Percentiles rank a stretch among this genome's conserved stretches.
phyloP scores from a whole-genome alignment of 2,113 vertebrate genomes.

The Spea multiplicata region DNA sequence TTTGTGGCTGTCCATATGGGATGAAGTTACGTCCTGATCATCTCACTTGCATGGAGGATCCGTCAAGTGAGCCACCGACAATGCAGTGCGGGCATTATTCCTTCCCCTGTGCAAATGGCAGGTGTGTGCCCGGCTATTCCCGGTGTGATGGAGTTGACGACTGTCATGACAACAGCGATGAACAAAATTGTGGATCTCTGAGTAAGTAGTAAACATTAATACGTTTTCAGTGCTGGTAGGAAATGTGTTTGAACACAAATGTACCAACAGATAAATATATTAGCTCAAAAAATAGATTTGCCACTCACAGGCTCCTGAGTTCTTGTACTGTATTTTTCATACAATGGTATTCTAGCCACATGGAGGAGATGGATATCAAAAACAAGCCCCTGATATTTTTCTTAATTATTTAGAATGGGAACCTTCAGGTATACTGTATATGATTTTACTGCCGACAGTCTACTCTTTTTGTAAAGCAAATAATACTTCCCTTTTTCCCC shows the following conservation, averaged over 20 bases:
- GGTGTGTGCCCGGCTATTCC: conserved; percentile 81
- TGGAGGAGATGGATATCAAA: no score
- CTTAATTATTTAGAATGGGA: no score
- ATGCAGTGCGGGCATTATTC: conserved; percentile 86
- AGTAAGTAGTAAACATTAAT: conserved; percentile 74
- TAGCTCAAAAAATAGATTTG: no score
- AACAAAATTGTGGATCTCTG: conserved; percentile 76
- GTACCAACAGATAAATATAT: not conserved
- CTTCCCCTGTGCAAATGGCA: conserved; percentile 88
- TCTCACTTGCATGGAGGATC: conserved; percentile 77
- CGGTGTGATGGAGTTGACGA: conserved; percentile 90
- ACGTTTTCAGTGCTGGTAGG: not conserved
- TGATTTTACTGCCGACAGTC: no score
- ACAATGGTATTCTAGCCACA: no score
- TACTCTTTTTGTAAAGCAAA: no score
- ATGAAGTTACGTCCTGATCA: conserved; percentile 85
- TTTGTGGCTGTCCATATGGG: conserved; percentile 94
- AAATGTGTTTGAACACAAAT: not conserved
- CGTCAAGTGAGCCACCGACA: conserved; percentile 81
- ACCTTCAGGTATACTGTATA: no score
- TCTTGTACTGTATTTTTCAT: no score
- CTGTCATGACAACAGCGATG: conserved; percentile 93
- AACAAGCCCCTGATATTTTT: no score
- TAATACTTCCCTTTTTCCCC: not conserved
- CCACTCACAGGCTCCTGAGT: no score